Base-by-base conservation (phyloP, 2,888 invertebrate genomes). In the Dexiosoma caninum region DNA sequence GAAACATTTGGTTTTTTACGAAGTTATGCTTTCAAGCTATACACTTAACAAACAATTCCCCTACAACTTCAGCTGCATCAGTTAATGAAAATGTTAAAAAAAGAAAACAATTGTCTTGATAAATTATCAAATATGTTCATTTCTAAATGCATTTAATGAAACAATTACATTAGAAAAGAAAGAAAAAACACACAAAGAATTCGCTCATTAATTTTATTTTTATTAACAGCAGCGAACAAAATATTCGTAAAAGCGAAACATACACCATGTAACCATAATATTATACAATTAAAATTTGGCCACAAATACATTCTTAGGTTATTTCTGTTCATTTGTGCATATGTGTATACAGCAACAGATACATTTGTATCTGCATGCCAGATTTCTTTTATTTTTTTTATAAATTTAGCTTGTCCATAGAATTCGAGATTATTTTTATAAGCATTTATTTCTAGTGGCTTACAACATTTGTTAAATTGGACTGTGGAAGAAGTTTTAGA, bases 231-330 rank as follows among this genome's bases (percentile, higher is more conserved):
- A 49, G 3, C 9, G 0, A 83, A 83, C 82, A 66, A 70, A 72
- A 70, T 62, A 23, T 53, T 74, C 69, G 78, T 81, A 81, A 87
- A 87, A 86, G 87, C 87, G 86, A 87, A 87, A 87, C 87, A 85
- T 86, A 84, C 83, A 84, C 83, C 83, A 21, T 4, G 7, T 10
- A 49, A 16, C 53, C 44, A 40, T 60, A 60, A 53, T 72, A 60
- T n/a, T n/a, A 44, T 46, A 67, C 53, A 64, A 53, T 46, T 46
- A 55, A 66, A 53, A 37, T 67, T 75, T 74, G 32, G 30, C n/a
- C 51, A 60, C 35, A 30, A 35, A 27, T 46, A 60, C 66, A 66
- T 78, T 60, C 51, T 71, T 64, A 23, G 40, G 12, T 32, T 16
- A 12, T 16, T 49, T 69, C 7, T n/a, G n/a, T n/a, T n/a, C n/a